phyloP scores from a whole-genome alignment of 2,797 vertebrate genomes.

The Nannoperca obscura region DNA sequence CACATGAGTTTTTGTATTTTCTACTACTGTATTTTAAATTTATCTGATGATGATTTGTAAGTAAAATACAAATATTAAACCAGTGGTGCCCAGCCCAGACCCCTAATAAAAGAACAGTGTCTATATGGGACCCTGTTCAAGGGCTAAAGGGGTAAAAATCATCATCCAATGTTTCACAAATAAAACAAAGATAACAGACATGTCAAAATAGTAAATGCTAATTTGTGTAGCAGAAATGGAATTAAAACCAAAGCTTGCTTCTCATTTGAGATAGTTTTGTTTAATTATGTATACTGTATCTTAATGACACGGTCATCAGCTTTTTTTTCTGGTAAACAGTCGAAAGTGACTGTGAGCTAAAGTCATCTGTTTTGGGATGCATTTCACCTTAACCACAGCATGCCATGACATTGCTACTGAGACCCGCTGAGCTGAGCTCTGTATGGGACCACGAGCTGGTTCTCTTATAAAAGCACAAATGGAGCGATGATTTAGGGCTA shows the following conservation, averaged over 20 bases:
- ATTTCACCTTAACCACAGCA: conserved; percentile 44
- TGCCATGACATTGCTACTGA: conserved; percentile 32
- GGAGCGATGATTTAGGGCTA: conserved; percentile 62
- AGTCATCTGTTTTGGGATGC: conserved; percentile 29
- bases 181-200: background rate
- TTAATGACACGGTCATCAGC: background rate
- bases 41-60: background rate
- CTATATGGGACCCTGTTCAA: background rate
- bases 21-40: background rate
- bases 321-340: background rate
- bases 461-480: conserved; percentile 62
- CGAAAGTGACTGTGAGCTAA: background rate
- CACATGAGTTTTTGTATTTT: background rate
- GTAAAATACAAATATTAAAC: conserved; percentile 4
- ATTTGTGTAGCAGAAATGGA: background rate
- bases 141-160: background rate
- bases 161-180: background rate
- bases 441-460: conserved; percentile 48
- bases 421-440: conserved; percentile 42
- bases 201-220: fast-evolving
- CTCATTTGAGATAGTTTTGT: background rate
- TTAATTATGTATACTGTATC: background rate
- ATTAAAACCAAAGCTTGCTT: background rate
- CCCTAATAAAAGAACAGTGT: background rate
- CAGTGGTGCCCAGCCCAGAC: too few species aligned